Evolutionary conservation across 2,113 vertebrate species (phyloP).

Genomic region (Trichechus manatus): DNA sequence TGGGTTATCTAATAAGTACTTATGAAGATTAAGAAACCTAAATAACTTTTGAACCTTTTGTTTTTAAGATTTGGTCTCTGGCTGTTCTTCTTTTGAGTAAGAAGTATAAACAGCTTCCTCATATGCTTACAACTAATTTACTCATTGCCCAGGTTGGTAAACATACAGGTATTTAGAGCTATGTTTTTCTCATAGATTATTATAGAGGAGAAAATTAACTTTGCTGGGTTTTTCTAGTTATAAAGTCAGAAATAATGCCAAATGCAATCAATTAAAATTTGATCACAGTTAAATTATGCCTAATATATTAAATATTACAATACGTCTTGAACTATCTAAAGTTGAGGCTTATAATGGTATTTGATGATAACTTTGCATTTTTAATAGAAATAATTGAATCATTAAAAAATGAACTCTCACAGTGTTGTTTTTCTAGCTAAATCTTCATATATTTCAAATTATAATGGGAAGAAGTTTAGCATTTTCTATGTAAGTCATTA

Average conservation of each 20-base stretch:
- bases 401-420: conserved; percentile 46
- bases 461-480: conserved; percentile 23
- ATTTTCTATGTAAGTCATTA: conserved; percentile 53
- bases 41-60: conserved; percentile 68
- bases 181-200: conserved; percentile 25
- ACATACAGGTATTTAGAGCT: conserved; percentile 19
- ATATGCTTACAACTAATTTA: conserved; percentile 95
- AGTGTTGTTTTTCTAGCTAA: conserved; percentile 42
- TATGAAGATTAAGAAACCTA: conserved; percentile 48
- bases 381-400: conserved; percentile 49
- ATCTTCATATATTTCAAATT: conserved; percentile 38
- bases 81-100: conserved; percentile 94
- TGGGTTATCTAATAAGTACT: conserved; percentile 55
- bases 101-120: conserved; percentile 94
- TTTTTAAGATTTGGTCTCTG: conserved; percentile 95
- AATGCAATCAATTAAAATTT: conserved; percentile 46
- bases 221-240: conserved; percentile 19
- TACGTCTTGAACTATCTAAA: conserved; percentile 54
- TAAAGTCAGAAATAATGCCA: conserved; percentile 54
- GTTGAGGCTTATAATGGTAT: conserved; percentile 41
- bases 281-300: conserved; percentile 10
- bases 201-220: not conserved
- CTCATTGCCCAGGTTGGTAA: conserved; percentile 95
- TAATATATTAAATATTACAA: conserved; percentile 47
- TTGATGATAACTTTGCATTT: conserved; percentile 41